These are phyloP conservation scores for Percopsis transmontana DNA, from an alignment of 2,113 vertebrate genomes.

Conservation along the genomic window DNA sequence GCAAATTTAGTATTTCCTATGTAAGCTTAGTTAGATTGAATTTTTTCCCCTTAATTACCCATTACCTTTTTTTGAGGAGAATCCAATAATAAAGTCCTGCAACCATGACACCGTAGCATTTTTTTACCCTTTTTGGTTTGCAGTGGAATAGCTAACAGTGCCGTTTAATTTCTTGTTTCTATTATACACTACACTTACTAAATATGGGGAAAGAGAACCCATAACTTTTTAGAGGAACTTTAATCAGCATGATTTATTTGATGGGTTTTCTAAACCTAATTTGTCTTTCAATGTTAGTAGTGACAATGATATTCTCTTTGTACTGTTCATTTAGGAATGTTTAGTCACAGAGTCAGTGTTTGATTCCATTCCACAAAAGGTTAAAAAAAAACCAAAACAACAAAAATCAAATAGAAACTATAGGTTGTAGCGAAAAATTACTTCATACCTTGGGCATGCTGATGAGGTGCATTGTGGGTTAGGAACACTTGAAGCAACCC, in stretches of 20 bases:
- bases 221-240: too few relatives aligned
- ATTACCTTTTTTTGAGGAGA: neutral
- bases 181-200: too few relatives aligned
- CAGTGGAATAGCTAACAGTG: neutral
- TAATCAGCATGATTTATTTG: too few relatives aligned
- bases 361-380: too few relatives aligned
- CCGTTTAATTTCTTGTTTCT: too few relatives aligned
- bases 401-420: neutral
- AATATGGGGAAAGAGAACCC: too few relatives aligned
- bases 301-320: too few relatives aligned
- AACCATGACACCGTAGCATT: neutral
- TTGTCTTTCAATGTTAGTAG: too few relatives aligned
- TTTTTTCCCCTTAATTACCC: neutral
- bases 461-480: conserved; percentile 4
- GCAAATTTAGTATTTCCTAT: neutral
- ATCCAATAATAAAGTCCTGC: neutral
- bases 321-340: too few relatives aligned
- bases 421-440: conserved; percentile 16
- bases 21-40: neutral
- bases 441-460: conserved; percentile 17
- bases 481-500: conserved; percentile 12
- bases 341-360: too few relatives aligned
- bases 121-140: neutral
- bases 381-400: too few relatives aligned
- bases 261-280: too few relatives aligned